These are phyloP conservation scores for Galleria mellonella DNA, from an alignment of 1,140 invertebrate genomes.

Conservation along the genomic window DNA sequence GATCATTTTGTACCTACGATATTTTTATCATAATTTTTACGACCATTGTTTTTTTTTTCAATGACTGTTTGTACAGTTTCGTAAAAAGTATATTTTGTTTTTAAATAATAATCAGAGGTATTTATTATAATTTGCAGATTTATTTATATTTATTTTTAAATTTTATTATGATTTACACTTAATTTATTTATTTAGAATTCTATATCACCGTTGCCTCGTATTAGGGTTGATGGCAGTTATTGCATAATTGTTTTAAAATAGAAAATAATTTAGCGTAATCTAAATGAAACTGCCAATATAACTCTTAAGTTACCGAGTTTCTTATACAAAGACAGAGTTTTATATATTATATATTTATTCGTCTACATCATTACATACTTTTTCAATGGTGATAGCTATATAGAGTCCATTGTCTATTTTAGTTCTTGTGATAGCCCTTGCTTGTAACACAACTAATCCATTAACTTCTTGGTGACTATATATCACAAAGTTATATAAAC, in stretches of 20 bases:
- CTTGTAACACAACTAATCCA: slow-evolving; percentile 74
- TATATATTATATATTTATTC: slow-evolving; percentile 32
- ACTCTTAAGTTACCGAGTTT: slow-evolving; percentile 60
- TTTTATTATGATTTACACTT: slow-evolving; percentile 29
- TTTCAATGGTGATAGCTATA: slow-evolving; percentile 19
- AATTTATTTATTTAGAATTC: slow-evolving; percentile 49
- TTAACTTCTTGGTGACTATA: slow-evolving; percentile 43
- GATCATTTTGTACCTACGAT: slow-evolving; percentile 60
- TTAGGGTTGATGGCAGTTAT: slow-evolving; percentile 44
- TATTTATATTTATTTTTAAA: slow-evolving; percentile 56
- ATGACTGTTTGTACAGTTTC: slow-evolving; percentile 51
- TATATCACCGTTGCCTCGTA: slow-evolving; percentile 42
- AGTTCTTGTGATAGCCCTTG: slow-evolving; percentile 66
- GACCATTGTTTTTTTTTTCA: slow-evolving; percentile 41
- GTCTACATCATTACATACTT: slow-evolving; percentile 18
- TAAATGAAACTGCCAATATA: slow-evolving; percentile 48
- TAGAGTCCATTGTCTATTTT: slow-evolving; percentile 24
- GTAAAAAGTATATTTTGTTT: slow-evolving; percentile 64
- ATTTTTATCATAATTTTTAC: slow-evolving; percentile 43
- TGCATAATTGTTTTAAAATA: slow-evolving; percentile 31
- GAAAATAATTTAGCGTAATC: slow-evolving; percentile 37
- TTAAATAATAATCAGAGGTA: slow-evolving; percentile 56
- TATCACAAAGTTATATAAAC: slow-evolving; percentile 11
- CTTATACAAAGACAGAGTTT: slow-evolving; percentile 56
- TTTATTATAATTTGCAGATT: slow-evolving; percentile 60